Conservation (phyloP, 2,113 vertebrate genomes). For the Tamias sibiricus region DNA sequence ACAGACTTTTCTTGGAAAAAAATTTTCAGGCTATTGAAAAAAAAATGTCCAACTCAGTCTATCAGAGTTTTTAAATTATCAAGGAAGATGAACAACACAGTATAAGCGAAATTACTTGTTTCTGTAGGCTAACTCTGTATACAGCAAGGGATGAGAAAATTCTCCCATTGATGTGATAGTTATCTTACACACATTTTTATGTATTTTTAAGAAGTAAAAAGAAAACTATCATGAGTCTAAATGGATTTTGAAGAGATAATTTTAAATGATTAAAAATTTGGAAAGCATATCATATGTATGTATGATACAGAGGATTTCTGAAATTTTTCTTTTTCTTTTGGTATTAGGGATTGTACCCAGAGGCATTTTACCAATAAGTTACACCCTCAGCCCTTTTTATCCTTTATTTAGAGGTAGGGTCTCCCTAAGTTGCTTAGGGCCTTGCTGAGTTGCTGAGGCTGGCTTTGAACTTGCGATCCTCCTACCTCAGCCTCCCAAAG, state of each 20-base stretch:
- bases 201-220: slow-evolving; percentile 39
- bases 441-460: too few species aligned
- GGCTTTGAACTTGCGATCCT: too few species aligned
- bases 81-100: neutral
- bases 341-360: too few species aligned
- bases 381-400: too few species aligned
- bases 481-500: too few species aligned
- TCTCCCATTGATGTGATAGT: neutral
- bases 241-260: slow-evolving; percentile 29
- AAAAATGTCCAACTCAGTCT: neutral
- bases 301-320: neutral
- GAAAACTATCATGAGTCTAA: slow-evolving; percentile 22
- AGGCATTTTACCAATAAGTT: too few species aligned
- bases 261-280: slow-evolving; percentile 2
- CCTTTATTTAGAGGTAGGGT: too few species aligned
- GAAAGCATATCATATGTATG: neutral
- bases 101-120: slow-evolving; percentile 26
- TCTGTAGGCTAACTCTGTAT: neutral
- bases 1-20: slow-evolving; percentile 34
- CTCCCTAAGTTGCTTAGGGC: too few species aligned
- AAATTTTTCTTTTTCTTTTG: neutral
- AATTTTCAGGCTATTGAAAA: neutral
- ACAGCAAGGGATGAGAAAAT: slow-evolving; percentile 19
- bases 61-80: neutral
- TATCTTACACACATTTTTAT: neutral